These are phyloP conservation scores for Cyphotilapia sp. DNA, from an alignment of 2,113 vertebrate genomes.

Conservation along the genomic window DNA sequence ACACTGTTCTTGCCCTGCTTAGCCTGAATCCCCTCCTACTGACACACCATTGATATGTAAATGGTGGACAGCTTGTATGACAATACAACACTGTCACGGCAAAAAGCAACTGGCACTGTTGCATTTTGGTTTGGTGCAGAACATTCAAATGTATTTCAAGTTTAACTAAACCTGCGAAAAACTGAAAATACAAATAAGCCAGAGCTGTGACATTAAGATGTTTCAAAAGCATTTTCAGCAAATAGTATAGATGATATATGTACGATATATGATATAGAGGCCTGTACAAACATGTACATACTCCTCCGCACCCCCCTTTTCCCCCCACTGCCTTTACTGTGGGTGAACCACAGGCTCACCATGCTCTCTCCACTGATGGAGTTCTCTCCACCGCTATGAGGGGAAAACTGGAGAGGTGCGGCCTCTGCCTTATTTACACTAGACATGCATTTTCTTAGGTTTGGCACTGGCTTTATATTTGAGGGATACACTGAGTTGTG, in stretches of 20 bases:
- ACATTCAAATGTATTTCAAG: background rate
- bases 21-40: conserved; percentile 17
- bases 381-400: conserved; percentile 48
- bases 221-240: background rate
- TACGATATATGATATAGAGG: background rate
- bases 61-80: conserved; percentile 45
- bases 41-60: conserved; percentile 47
- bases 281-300: conserved; percentile 24
- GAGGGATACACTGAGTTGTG: conserved; percentile 18
- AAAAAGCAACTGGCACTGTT: conserved; percentile 14
- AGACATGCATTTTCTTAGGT: conserved; percentile 53
- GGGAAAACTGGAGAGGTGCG: conserved; percentile 50
- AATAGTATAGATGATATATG: background rate
- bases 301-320: background rate
- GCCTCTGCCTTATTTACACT: conserved; percentile 56
- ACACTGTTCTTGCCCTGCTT: background rate
- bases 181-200: background rate
- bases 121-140: background rate
- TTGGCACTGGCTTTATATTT: conserved; percentile 26
- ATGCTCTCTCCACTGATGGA: conserved; percentile 47
- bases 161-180: background rate
- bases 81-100: conserved; percentile 41
- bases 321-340: conserved; percentile 43
- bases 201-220: background rate
- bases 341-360: conserved; percentile 57